Conservation (phyloP, 37 sponge, comb jelly and placozoan genomes). For the Ephydatia muelleri region DNA sequence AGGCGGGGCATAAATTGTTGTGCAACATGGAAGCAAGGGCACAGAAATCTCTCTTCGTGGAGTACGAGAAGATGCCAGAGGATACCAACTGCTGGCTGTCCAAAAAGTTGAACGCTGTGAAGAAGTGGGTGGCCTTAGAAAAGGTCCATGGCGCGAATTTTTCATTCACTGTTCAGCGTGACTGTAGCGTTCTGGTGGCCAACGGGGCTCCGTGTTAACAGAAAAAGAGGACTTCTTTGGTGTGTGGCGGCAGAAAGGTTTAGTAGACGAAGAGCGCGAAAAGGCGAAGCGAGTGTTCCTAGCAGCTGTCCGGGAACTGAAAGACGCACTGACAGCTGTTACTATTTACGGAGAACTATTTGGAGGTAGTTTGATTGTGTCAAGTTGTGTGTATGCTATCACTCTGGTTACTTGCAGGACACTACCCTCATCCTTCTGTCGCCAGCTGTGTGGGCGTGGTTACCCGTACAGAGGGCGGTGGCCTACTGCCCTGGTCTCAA, state of each 20-base stretch:
- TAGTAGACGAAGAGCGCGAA: slow-evolving; percentile 11
- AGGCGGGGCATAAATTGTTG: no score
- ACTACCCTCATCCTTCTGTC: slow-evolving; percentile 45
- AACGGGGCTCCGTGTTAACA: slow-evolving; percentile 15
- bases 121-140: slow-evolving; percentile 55
- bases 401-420: neutral
- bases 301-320: neutral
- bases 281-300: slow-evolving; percentile 19
- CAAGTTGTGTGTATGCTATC: no score
- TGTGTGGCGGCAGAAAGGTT: slow-evolving; percentile 10
- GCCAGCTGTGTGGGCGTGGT: neutral
- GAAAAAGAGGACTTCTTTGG: slow-evolving; percentile 40
- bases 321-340: neutral
- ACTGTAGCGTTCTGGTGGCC: slow-evolving; percentile 4
- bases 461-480: slow-evolving; percentile 36
- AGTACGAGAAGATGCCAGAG: slow-evolving; percentile 48
- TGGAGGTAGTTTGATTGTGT: slow-evolving; percentile 57
- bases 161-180: slow-evolving; percentile 27
- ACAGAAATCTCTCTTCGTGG: slow-evolving; percentile 3
- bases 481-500: slow-evolving; percentile 41
- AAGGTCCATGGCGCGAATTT: slow-evolving; percentile 66
- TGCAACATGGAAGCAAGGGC: no score
- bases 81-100: slow-evolving; percentile 19
- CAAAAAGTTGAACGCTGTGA: slow-evolving; percentile 28
- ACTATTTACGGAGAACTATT: slow-evolving; percentile 60